Evolutionary conservation across 2,888 invertebrate species (phyloP).

Genomic region (Hypolimnas misippus): DNA sequence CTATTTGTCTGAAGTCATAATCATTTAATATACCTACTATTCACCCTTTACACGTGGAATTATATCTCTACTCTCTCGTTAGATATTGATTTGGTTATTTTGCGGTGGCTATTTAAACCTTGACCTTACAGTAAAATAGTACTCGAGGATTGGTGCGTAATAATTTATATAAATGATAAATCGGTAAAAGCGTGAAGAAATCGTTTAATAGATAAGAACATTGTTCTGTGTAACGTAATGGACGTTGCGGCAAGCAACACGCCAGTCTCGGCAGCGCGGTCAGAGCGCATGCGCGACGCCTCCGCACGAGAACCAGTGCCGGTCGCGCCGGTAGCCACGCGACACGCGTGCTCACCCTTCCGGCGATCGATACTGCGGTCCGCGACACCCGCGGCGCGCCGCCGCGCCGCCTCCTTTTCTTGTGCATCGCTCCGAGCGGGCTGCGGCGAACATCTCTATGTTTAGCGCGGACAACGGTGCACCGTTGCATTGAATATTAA

Average conservation of each 20-base stretch:
- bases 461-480: slow-evolving; percentile 63
- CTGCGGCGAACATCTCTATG: slow-evolving; percentile 58
- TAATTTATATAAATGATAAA: slow-evolving; percentile 10
- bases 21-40: too few species aligned
- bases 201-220: slow-evolving; percentile 43
- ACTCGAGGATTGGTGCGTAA: slow-evolving; percentile 15
- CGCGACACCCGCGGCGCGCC: slow-evolving; percentile 43
- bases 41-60: not conserved
- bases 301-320: slow-evolving; percentile 67
- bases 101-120: slow-evolving; percentile 5
- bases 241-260: slow-evolving; percentile 31
- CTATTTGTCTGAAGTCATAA: too few species aligned
- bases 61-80: not conserved
- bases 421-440: slow-evolving; percentile 55
- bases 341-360: slow-evolving; percentile 69
- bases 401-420: slow-evolving; percentile 46
- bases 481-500: slow-evolving; percentile 67
- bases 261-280: slow-evolving; percentile 44
- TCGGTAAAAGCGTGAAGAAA: slow-evolving; percentile 30
- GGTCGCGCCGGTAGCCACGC: slow-evolving; percentile 78
- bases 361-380: slow-evolving; percentile 55
- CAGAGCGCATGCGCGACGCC: slow-evolving; percentile 70
- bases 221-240: slow-evolving; percentile 24
- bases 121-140: slow-evolving; percentile 28
- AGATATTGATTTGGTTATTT: not conserved